phyloP scores from a whole-genome alignment of 2,113 vertebrate genomes.

The Halcyon senegalensis region DNA sequence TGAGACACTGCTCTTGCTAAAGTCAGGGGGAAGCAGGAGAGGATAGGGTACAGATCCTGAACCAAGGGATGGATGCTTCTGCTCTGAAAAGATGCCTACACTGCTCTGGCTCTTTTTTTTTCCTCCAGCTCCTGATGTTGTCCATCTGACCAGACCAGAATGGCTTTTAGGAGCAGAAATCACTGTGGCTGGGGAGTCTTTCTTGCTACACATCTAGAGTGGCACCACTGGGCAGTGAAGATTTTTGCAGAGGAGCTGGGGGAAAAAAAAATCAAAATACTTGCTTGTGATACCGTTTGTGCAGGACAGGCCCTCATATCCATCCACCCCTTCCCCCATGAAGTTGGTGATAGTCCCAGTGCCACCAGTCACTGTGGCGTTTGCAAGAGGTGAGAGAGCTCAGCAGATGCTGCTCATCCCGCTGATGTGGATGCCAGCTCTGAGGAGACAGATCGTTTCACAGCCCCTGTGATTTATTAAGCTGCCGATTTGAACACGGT shows the following conservation, averaged over 20 bases:
- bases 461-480: slow-evolving; percentile 26
- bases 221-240: neutral
- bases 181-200: neutral
- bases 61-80: neutral
- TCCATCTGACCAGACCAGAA: neutral
- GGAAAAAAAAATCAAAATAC: neutral
- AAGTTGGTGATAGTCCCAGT: neutral
- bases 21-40: neutral
- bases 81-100: rapidly evolving
- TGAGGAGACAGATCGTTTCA: neutral
- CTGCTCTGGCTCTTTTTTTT: neutral
- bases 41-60: neutral
- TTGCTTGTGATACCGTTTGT: neutral
- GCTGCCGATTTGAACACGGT: neutral
- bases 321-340: neutral
- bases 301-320: neutral
- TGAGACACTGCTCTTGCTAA: neutral
- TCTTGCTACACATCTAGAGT: rapidly evolving
- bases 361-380: neutral
- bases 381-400: neutral
- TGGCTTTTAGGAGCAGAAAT: neutral
- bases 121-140: neutral
- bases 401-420: neutral
- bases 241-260: neutral
- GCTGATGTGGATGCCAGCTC: neutral